Evolutionary conservation across 2,797 vertebrate genomes (phyloP).

Genomic region (Orestias chungarensis): DNA sequence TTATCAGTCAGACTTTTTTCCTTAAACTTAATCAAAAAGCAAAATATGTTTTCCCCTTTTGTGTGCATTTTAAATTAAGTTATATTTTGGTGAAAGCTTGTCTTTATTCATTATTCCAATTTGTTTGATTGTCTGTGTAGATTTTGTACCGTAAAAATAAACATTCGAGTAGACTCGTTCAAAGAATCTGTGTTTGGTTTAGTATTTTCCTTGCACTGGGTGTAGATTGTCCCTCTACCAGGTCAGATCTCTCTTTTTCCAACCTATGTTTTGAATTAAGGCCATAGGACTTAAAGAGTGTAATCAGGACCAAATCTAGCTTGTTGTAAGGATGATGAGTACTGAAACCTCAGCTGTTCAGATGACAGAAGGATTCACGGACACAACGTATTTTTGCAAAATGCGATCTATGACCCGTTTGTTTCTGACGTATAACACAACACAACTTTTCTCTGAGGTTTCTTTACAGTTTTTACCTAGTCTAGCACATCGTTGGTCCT

Average conservation of each 20-base stretch:
- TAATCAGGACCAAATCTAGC: neutral
- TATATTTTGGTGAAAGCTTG: neutral
- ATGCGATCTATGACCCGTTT: neutral
- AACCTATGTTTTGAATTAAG: slow-evolving; percentile 1
- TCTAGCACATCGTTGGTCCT: neutral
- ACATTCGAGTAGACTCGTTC: no score
- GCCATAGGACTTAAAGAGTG: neutral
- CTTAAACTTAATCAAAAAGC: neutral
- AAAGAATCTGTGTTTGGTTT: neutral
- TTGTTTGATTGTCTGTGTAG: neutral
- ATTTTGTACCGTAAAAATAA: neutral
- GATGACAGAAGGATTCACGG: neutral
- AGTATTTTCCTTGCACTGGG: no score
- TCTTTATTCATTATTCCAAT: neutral
- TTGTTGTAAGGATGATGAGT: neutral
- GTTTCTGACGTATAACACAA: no score
- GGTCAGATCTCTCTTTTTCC: slow-evolving; percentile 7
- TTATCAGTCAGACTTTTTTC: neutral
- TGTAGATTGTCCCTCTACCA: neutral
- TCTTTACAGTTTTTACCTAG: neutral
- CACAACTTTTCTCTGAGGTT: neutral
- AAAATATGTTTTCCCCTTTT: neutral
- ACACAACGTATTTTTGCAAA: neutral
- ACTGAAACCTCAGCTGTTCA: neutral
- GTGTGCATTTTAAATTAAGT: neutral